A percentile compares a stretch with the other conserved stretches of the same genome.
Evolutionary conservation across 2,888 invertebrate genomes (phyloP).

Genomic region (Apodemia mormo): DNA sequence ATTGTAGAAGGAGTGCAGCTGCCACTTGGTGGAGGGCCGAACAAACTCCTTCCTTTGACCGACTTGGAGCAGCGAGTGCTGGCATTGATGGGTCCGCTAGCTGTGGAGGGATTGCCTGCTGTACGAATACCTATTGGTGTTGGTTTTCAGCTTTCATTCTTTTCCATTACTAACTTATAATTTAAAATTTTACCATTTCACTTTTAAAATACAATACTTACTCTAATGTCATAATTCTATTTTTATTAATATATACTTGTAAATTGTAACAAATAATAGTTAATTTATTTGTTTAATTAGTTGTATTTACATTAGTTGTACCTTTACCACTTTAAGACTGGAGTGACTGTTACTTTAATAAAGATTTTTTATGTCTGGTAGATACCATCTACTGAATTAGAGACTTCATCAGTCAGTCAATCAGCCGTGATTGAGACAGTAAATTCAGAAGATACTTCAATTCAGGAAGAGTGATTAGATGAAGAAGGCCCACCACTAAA

Average conservation of each 20-base stretch:
- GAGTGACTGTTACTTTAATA: neutral
- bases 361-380: neutral
- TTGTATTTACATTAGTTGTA: neutral
- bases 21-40: conserved; percentile 24
- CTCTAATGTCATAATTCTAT: too few species aligned
- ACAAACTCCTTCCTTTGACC: conserved; percentile 19
- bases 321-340: neutral
- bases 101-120: conserved; percentile 25
- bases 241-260: too few species aligned
- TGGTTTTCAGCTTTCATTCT: neutral
- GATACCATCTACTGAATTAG: neutral
- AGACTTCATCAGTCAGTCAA: neutral
- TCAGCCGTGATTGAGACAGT: neutral
- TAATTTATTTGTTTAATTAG: neutral
- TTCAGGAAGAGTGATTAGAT: neutral
- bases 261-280: neutral
- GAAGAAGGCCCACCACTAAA: neutral
- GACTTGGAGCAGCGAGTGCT: conserved; percentile 25
- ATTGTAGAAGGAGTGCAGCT: conserved; percentile 21
- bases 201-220: neutral
- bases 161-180: neutral
- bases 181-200: neutral
- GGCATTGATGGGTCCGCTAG: conserved; percentile 24
- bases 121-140: neutral
- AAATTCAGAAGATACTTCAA: neutral